Conservation (phyloP, 1,140 invertebrate genomes). For the Drosophila lacertosa region DNA sequence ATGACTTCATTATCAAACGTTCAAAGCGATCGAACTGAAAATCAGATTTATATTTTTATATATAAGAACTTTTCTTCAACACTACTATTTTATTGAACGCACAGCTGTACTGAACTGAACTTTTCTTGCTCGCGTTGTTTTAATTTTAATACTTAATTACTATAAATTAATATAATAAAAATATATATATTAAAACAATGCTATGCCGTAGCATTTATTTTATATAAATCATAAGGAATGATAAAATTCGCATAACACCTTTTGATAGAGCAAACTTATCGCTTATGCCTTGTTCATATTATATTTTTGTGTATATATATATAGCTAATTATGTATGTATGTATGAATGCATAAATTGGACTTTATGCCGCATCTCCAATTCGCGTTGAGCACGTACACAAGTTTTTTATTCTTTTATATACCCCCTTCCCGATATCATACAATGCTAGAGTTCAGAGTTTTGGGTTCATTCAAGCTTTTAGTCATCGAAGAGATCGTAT, state of each 20-base stretch:
- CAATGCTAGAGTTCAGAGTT: slow-evolving; percentile 25
- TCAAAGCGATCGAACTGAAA: no score
- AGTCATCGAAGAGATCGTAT: slow-evolving; percentile 58
- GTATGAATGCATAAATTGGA: slow-evolving; percentile 8
- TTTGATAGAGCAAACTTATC: background rate
- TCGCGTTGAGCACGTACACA: slow-evolving; percentile 28
- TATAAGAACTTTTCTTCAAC: no score
- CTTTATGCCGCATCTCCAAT: slow-evolving; percentile 36
- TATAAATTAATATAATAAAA: no score
- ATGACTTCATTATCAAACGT: no score
- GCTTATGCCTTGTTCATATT: background rate
- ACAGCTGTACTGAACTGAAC: no score
- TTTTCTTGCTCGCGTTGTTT: no score
- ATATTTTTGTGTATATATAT: slow-evolving; percentile 1
- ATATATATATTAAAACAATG: no score
- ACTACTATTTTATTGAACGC: no score
- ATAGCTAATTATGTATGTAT: background rate
- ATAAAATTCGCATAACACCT: background rate
- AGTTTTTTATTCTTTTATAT: slow-evolving; percentile 2
- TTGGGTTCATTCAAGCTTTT: slow-evolving; percentile 49
- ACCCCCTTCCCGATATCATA: background rate
- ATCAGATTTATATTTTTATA: no score
- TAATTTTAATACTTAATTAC: no score
- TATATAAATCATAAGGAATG: no score
- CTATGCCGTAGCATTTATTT: no score